phyloP scores from a whole-genome alignment of 2,888 invertebrate genomes.

The Lypha dubia region DNA sequence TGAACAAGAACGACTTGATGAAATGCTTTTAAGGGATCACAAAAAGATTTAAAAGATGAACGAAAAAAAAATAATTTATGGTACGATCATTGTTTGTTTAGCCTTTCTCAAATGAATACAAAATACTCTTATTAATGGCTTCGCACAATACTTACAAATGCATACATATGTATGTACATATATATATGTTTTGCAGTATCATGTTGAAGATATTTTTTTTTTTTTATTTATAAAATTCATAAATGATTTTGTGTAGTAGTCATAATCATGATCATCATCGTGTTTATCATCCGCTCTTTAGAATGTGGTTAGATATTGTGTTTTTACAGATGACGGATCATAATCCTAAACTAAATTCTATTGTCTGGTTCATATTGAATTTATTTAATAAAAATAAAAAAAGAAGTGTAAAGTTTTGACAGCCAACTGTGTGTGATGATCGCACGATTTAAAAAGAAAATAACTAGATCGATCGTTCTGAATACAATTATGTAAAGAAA shows the following conservation, averaged over 20 bases:
- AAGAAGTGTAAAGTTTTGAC: conserved; percentile 66
- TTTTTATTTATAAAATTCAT: conserved; percentile 48
- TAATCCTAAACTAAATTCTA: conserved; percentile 47
- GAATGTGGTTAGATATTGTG: conserved; percentile 57
- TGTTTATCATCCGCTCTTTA: conserved; percentile 41
- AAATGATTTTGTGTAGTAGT: conserved; percentile 40
- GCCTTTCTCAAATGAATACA: conserved; percentile 31
- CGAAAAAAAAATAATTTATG: conserved; percentile 1
- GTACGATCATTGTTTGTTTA: conserved; percentile 44
- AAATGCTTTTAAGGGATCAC: conserved; percentile 49
- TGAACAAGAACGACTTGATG: conserved; percentile 49
- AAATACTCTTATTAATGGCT: conserved; percentile 14
- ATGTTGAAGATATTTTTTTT: conserved; percentile 46
- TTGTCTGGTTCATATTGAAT: conserved; percentile 47
- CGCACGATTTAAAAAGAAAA: conserved; percentile 14
- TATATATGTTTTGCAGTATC: conserved; percentile 50
- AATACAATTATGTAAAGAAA: not conserved
- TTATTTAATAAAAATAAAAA: conserved; percentile 37
- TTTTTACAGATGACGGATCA: conserved; percentile 63
- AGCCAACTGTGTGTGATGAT: conserved; percentile 61
- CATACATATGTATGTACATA: too few species aligned
- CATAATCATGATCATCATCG: conserved; percentile 26
- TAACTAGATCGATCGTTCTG: not conserved
- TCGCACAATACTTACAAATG: conserved; percentile 9
- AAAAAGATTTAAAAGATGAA: conserved; percentile 19